Conservation (phyloP, 2,888 invertebrate genomes). For the Metacarcinus magister region DNA sequence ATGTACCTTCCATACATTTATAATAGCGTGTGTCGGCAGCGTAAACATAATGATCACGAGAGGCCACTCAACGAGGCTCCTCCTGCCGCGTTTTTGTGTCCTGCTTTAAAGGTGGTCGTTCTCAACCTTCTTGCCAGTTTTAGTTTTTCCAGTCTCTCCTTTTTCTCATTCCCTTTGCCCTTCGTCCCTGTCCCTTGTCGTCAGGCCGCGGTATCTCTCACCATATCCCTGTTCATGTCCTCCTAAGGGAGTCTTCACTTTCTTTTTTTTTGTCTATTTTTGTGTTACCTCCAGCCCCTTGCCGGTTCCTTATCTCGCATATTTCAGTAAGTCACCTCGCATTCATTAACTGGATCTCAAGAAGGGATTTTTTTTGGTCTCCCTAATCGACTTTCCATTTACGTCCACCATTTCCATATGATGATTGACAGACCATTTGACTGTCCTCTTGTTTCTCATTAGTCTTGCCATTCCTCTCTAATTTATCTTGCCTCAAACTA, state of each 20-base stretch:
- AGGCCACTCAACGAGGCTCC: not conserved
- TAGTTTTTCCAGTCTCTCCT: not conserved
- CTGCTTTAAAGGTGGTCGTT: too few species aligned
- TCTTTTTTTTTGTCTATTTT: not conserved
- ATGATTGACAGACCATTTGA: not conserved
- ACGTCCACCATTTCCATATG: not conserved
- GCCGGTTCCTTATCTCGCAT: not conserved
- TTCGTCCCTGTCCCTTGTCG: not conserved
- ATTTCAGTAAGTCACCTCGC: not conserved
- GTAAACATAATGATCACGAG: slow-evolving; percentile 11
- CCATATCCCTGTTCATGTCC: not conserved
- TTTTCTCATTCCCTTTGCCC: not conserved
- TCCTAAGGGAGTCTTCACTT: not conserved
- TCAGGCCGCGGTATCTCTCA: not conserved
- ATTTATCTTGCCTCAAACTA: not conserved
- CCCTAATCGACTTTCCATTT: not conserved
- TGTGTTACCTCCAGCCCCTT: too few species aligned
- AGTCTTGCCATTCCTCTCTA: too few species aligned
- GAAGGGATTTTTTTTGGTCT: not conserved
- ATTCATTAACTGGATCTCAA: not conserved
- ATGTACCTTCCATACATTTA: not conserved
- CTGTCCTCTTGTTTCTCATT: too few species aligned
- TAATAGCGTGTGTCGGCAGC: not conserved
- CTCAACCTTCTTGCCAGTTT: too few species aligned
- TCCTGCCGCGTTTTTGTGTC: not conserved